Conservation (phyloP, 2,797 vertebrate genomes). For the Poliocrania exsul region DNA sequence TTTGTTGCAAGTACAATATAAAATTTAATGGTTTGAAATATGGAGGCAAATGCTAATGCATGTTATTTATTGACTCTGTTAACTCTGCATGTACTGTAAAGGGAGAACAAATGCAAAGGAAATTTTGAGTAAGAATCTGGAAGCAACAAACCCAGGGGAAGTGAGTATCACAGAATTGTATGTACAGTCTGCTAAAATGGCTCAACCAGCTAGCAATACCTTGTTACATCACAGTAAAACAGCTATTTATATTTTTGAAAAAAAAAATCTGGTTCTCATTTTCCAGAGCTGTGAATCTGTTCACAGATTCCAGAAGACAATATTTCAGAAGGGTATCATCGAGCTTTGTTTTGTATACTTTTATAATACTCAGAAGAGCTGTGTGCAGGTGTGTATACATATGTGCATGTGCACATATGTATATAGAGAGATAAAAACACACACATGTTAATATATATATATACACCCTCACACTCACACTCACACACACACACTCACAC, state of each 20-base stretch:
- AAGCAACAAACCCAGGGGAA: background rate
- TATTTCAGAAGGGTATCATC: background rate
- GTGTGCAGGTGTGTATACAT: background rate
- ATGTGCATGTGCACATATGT: accelerated
- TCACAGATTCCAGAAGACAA: background rate
- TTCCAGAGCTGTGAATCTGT: background rate
- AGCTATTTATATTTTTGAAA: background rate
- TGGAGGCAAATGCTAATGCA: background rate
- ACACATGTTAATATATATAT: background rate
- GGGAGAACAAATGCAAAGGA: background rate
- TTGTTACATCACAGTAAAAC: accelerated
- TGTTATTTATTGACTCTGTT: background rate
- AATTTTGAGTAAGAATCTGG: background rate
- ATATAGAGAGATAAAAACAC: background rate
- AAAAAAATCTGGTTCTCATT: background rate
- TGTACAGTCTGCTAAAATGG: background rate
- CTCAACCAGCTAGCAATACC: background rate
- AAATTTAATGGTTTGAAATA: background rate
- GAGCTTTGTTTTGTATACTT: background rate
- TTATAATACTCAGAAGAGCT: background rate
- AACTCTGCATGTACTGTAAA: background rate
- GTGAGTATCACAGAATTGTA: background rate
- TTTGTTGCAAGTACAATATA: background rate
- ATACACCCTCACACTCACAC: no score
- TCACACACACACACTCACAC: no score